Evolutionary conservation across 2,113 vertebrate genomes (phyloP).

Genomic region (Verasper variegatus): DNA sequence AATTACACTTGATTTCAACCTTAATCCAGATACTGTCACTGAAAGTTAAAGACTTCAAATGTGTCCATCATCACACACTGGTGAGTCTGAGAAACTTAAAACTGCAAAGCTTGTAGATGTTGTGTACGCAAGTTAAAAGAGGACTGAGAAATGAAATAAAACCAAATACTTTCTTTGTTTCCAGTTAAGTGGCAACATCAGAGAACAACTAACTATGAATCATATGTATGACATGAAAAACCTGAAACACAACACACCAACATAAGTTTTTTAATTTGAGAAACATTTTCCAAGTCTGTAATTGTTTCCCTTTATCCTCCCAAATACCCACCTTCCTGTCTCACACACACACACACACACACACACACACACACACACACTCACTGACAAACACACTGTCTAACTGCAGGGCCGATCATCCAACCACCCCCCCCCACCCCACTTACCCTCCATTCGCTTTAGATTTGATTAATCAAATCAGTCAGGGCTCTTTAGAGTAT

Average conservation of each 20-base stretch:
- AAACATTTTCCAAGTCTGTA: neutral
- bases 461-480: slow-evolving; percentile 44
- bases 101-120: too few species aligned
- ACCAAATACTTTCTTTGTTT: too few species aligned
- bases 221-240: neutral
- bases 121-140: too few species aligned
- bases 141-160: too few species aligned
- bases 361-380: neutral
- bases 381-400: neutral
- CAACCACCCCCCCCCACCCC: neutral
- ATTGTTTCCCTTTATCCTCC: neutral
- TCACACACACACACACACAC: neutral
- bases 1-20: too few species aligned
- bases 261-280: neutral
- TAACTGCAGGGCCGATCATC: neutral
- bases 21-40: too few species aligned
- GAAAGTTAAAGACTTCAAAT: too few species aligned
- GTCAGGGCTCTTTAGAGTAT: slow-evolving; percentile 18
- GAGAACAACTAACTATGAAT: neutral
- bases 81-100: too few species aligned
- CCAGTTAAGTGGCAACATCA: neutral
- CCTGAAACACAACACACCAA: neutral
- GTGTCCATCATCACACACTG: too few species aligned
- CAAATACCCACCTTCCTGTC: neutral
- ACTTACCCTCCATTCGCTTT: neutral